Percentiles rank a stretch among this genome's conserved stretches.
phyloP scores from a whole-genome alignment of 2,797 vertebrate species.

The Gadopsis marmoratus region DNA sequence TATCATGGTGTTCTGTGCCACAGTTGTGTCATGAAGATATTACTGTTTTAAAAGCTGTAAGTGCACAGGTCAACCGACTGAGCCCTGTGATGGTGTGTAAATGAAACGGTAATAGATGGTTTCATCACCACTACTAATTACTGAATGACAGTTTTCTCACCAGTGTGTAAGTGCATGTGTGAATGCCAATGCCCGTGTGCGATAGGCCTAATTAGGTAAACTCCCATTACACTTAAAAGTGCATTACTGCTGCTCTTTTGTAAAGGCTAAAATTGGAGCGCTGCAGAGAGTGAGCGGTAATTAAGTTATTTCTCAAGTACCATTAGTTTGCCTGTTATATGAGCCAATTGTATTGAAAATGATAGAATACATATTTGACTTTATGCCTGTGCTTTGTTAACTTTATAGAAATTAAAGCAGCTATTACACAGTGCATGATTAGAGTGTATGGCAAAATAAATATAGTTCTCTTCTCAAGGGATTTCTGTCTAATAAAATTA shows the following conservation, averaged over 20 bases:
- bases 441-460: conserved; percentile 34
- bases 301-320: conserved; percentile 80
- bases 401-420: conserved; percentile 62
- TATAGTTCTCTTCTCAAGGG: conserved; percentile 33
- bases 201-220: conserved; percentile 80
- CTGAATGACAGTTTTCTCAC: conserved; percentile 69
- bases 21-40: conserved; percentile 50
- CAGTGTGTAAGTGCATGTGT: conserved; percentile 46
- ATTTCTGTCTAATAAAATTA: conserved; percentile 56
- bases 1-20: conserved; percentile 35
- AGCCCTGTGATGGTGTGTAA: conserved; percentile 56
- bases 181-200: conserved; percentile 46
- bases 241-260: conserved; percentile 82
- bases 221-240: conserved; percentile 82
- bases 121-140: conserved; percentile 78
- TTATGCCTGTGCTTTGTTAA: conserved; percentile 56
- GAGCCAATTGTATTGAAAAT: conserved; percentile 64
- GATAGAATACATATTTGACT: conserved; percentile 70
- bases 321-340: conserved; percentile 73
- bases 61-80: conserved; percentile 62
- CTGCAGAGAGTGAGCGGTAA: conserved; percentile 73
- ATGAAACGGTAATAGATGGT: conserved; percentile 76
- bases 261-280: conserved; percentile 78
- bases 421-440: conserved; percentile 51
- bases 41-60: conserved; percentile 59